phyloP scores from a whole-genome alignment of 2,113 vertebrate species.

The Sapajus apella region DNA sequence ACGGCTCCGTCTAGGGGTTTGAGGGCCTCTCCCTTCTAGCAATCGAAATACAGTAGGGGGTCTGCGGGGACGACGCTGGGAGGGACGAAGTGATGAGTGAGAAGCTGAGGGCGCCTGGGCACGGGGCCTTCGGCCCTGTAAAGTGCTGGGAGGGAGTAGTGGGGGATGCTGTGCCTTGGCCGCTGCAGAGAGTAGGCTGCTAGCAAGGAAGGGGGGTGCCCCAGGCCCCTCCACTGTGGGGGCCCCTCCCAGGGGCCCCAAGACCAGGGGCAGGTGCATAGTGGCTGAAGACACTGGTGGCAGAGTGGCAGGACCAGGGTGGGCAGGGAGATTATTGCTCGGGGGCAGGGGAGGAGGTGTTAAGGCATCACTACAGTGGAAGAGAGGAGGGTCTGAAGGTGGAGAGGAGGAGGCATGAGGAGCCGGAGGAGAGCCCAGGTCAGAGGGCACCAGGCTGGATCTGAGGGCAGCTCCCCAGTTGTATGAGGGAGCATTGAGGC shows the following conservation, averaged over 20 bases:
- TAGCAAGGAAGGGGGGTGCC: slow-evolving; percentile 90
- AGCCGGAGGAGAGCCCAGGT: slow-evolving; percentile 76
- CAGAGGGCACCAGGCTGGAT: slow-evolving; percentile 71
- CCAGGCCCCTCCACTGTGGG: slow-evolving; percentile 70
- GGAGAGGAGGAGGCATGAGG: slow-evolving; percentile 73
- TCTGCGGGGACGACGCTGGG: slow-evolving; percentile 72
- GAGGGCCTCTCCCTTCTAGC: slow-evolving; percentile 83
- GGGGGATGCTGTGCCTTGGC: slow-evolving; percentile 89
- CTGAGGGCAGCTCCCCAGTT: slow-evolving; percentile 71
- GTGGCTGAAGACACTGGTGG: slow-evolving; percentile 82
- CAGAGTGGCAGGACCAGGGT: slow-evolving; percentile 78
- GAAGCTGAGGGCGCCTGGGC: slow-evolving; percentile 72
- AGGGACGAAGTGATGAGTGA: slow-evolving; percentile 56
- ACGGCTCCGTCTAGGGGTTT: slow-evolving; percentile 71
- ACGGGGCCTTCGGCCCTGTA: slow-evolving; percentile 86
- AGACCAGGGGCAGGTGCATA: slow-evolving; percentile 88
- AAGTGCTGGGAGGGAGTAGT: slow-evolving; percentile 88
- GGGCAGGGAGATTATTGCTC: slow-evolving; percentile 80
- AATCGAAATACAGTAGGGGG: slow-evolving; percentile 84
- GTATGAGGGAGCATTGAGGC: slow-evolving; percentile 79
- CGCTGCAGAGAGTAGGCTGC: slow-evolving; percentile 92
- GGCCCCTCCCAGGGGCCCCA: slow-evolving; percentile 84
- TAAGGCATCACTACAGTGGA: slow-evolving; percentile 82
- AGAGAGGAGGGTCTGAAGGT: slow-evolving; percentile 64
- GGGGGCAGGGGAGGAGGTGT: slow-evolving; percentile 72